phyloP scores from a whole-genome alignment of 2,797 vertebrate genomes.

The Sparidentex hasta region DNA sequence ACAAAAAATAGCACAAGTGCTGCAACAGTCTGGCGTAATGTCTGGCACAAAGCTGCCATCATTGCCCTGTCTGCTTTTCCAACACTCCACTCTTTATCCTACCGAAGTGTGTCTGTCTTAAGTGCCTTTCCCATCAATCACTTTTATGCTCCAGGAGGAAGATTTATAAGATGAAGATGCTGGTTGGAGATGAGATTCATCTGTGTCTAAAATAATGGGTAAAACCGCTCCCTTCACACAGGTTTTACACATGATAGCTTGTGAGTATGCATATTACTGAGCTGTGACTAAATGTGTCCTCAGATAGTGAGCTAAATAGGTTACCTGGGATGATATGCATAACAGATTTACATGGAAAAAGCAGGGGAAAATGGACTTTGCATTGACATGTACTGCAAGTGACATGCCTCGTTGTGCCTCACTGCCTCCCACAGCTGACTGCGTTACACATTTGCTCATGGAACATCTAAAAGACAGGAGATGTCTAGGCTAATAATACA shows the following conservation, averaged over 20 bases:
- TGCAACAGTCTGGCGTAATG: conserved; percentile 66
- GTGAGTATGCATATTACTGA: conserved; percentile 49
- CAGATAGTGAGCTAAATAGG: conserved; percentile 33
- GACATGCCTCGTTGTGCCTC: conserved; percentile 31
- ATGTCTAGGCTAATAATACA: conserved; percentile 58
- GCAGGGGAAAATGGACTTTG: conserved; percentile 23
- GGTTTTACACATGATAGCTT: conserved; percentile 13
- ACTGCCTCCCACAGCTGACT: conserved; percentile 37
- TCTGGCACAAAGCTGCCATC: conserved; percentile 67
- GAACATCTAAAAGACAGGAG: conserved; percentile 49
- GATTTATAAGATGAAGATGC: conserved; percentile 79
- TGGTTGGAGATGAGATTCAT: conserved; percentile 73
- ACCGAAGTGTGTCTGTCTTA: conserved; percentile 58
- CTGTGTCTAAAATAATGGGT: conserved; percentile 64
- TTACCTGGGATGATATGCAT: conserved; percentile 23
- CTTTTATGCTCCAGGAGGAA: conserved; percentile 69
- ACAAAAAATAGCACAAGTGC: conserved; percentile 36
- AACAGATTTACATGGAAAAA: conserved; percentile 36
- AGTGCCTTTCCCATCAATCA: conserved; percentile 81
- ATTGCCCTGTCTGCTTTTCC: conserved; percentile 60
- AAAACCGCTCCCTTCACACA: conserved; percentile 43
- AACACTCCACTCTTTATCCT: conserved; percentile 63
- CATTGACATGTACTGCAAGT: conserved; percentile 31
- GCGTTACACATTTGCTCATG: conserved; percentile 30
- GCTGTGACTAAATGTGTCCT: conserved; percentile 60